Evolutionary conservation across 2,113 vertebrate species (phyloP), one percentile per base, ranked within the genome.

Genomic region (Peromyscus leucopus): DNA sequence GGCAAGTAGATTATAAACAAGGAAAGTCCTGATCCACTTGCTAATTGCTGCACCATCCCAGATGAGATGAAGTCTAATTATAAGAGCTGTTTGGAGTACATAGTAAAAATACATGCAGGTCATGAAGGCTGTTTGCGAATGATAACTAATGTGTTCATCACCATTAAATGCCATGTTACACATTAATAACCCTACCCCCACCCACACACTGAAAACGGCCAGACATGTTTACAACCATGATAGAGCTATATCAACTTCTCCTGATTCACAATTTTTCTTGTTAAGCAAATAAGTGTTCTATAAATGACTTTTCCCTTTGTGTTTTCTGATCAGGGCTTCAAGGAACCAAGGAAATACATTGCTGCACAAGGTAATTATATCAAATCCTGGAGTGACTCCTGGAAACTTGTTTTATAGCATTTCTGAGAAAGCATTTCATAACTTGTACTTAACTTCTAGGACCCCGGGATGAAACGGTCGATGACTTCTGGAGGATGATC

Each of bases 401-500:
- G 3, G 63, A 84, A 61, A 57, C 12, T 57, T 13, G 42, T 2
- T 36, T 89, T 2, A 1, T 7, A n/a, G 12, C 4, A 7, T 4
- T 82, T 80, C 26, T 8, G 0, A 74, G 75, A 48, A 86, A 46
- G 3, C 78, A 71, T 84, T 84, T 91, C 28, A 72, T 42, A 97
- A 26, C 31, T 86, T 95, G 51, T n/a, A 36, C 87, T 97, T 75
- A 63, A 39, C 28, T 89, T 7, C 91, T 55, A 99, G 99, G 99
- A 1, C 99, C 99, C 12, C 99, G 99, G 96, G 99, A 99, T 26
- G 99, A 99, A 97, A 99, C 99, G 10, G 98, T 99, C 2, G 96
- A 98, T 95, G 99, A 99, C 97, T 99, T 99, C 98, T 99, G 99
- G 99, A 99, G 99, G 98, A 99, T 99, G 99, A 98, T 99, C 97